Percentiles rank a stretch among this genome's conserved stretches.
Evolutionary conservation across 2,888 invertebrate species (phyloP).

Genomic region (Heteromyza rotundicornis): DNA sequence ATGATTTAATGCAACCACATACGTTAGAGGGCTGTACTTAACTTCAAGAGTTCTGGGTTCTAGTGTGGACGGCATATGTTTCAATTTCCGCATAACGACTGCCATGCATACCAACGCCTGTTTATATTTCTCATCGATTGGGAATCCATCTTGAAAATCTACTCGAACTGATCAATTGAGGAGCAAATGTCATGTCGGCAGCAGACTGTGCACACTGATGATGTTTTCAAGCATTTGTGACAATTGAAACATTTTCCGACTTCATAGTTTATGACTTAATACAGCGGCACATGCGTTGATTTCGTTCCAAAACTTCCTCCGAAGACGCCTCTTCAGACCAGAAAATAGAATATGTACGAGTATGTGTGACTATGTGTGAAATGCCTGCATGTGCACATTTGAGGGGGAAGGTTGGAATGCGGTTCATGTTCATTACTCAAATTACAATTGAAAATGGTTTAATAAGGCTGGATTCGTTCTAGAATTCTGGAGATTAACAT

Average conservation of each 20-base stretch:
- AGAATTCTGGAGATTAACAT: too few species aligned
- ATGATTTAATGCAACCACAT: slow-evolving; percentile 54
- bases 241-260: slow-evolving; percentile 22
- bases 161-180: slow-evolving; percentile 3
- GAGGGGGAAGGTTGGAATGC: background rate
- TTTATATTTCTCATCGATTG: slow-evolving; percentile 13
- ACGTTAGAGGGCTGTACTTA: slow-evolving; percentile 26
- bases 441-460: background rate
- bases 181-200: background rate
- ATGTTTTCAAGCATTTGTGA: slow-evolving; percentile 5
- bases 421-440: background rate
- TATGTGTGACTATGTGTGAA: background rate
- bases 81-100: slow-evolving; percentile 36
- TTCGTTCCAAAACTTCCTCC: slow-evolving; percentile 1
- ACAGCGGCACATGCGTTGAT: background rate
- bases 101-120: background rate
- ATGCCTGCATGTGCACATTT: background rate
- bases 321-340: background rate
- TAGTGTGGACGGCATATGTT: slow-evolving; percentile 41
- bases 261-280: slow-evolving; percentile 17
- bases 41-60: slow-evolving; percentile 2
- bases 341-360: background rate
- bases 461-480: too few species aligned
- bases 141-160: slow-evolving; percentile 45
- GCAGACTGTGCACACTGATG: background rate